A percentile compares a stretch with the other conserved stretches of the same genome.
These are phyloP conservation scores for Mormyrus hasselquistii DNA, from an alignment of 2,797 vertebrate species.

Conservation along the genomic window DNA sequence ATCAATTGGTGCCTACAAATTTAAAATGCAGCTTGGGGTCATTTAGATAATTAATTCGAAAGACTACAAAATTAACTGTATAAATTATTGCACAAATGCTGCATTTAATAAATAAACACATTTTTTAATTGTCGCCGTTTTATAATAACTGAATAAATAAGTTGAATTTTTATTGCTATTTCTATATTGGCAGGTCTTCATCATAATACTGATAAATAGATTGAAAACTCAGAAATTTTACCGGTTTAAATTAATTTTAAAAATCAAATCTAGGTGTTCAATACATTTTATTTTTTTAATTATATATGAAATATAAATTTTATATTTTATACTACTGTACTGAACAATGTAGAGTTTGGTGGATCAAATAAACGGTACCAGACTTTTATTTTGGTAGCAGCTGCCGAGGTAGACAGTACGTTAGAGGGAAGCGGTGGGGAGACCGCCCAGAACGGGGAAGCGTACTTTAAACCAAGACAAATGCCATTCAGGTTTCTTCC, in stretches of 20 bases:
- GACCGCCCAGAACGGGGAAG: neutral
- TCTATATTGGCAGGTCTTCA: neutral
- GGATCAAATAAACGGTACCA: neutral
- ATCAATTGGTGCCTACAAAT: neutral
- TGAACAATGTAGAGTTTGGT: neutral
- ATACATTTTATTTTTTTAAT: neutral
- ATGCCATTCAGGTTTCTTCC: constrained; percentile 13
- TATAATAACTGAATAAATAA: neutral
- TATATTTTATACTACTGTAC: neutral
- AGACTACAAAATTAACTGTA: neutral
- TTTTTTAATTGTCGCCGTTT: neutral
- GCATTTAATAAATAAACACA: neutral
- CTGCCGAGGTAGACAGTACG: neutral
- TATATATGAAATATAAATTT: neutral
- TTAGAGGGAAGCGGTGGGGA: constrained; percentile 1
- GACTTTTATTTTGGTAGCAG: constrained; percentile 26
- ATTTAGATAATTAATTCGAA: neutral
- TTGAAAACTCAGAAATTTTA: neutral
- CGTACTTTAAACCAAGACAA: neutral
- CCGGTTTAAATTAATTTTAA: neutral
- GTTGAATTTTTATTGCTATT: neutral
- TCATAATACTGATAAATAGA: neutral
- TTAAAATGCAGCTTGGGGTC: neutral
- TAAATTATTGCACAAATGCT: neutral
- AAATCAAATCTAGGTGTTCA: neutral